Evolutionary conservation across 1,140 invertebrate species (phyloP).

Genomic region (Thereuonema tuberculata): DNA sequence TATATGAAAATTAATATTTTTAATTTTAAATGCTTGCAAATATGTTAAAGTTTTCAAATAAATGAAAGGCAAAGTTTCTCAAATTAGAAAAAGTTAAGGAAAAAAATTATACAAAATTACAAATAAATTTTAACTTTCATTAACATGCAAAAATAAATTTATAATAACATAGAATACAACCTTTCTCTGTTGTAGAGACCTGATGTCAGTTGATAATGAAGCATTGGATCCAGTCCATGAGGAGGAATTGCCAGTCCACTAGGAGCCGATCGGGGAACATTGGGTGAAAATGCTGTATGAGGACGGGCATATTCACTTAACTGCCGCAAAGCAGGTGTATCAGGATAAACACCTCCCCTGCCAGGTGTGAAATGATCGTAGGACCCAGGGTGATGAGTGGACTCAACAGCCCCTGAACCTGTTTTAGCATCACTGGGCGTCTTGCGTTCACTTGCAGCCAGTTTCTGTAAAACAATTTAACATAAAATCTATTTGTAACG

Average conservation of each 20-base stretch:
- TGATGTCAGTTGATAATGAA: constrained; percentile 30
- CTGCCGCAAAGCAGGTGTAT: constrained; percentile 82
- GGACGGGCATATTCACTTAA: constrained; percentile 73
- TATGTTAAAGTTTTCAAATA: too few species aligned
- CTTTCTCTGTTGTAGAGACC: constrained; percentile 48
- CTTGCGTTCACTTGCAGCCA: too few species aligned
- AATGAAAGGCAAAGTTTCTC: neutral
- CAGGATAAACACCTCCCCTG: constrained; percentile 60
- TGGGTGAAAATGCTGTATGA: constrained; percentile 69
- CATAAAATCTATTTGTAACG: too few species aligned
- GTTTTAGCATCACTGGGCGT: neutral
- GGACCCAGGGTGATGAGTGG: constrained; percentile 21
- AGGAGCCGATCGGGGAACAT: constrained; percentile 31
- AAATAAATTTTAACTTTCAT: too few species aligned
- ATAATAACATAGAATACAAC: constrained; percentile 20
- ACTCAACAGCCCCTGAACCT: neutral
- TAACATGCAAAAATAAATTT: too few species aligned
- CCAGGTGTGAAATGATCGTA: constrained; percentile 60
- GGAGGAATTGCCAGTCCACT: constrained; percentile 39
- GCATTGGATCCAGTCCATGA: constrained; percentile 35
- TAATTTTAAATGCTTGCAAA: too few species aligned
- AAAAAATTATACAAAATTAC: too few species aligned
- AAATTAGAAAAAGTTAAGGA: too few species aligned
- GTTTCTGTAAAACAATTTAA: too few species aligned
- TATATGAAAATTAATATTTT: too few species aligned